These are phyloP conservation scores for Chalcosyrphus nemorum DNA, from an alignment of 2,888 invertebrate genomes.

Conservation along the genomic window DNA sequence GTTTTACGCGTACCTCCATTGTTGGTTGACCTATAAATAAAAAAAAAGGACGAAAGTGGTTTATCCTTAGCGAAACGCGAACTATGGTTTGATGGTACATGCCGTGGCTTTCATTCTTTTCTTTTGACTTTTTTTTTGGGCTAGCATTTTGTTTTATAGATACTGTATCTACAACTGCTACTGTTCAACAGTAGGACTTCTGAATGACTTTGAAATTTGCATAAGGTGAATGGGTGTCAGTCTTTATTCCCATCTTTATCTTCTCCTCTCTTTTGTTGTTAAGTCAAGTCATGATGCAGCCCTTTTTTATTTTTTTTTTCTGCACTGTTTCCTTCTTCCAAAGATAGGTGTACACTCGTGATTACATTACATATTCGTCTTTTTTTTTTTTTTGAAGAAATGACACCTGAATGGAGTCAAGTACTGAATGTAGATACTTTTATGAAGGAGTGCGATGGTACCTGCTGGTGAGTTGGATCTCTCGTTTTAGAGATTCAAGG, in stretches of 20 bases:
- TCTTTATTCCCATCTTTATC: background rate
- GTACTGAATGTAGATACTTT: slow-evolving; percentile 22
- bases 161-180: slow-evolving; percentile 43
- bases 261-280: slow-evolving; percentile 23
- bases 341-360: slow-evolving; percentile 10
- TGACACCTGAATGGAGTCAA: slow-evolving; percentile 50
- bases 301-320: slow-evolving; percentile 38
- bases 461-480: background rate
- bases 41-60: slow-evolving; percentile 20
- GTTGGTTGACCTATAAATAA: slow-evolving; percentile 22
- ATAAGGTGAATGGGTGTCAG: slow-evolving; percentile 56
- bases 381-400: slow-evolving; percentile 31
- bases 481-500: background rate
- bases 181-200: slow-evolving; percentile 12
- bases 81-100: slow-evolving; percentile 4
- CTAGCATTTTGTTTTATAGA: slow-evolving; percentile 15
- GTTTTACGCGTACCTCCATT: background rate
- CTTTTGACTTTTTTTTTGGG: background rate
- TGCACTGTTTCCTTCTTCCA: slow-evolving; percentile 18
- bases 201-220: slow-evolving; percentile 51
- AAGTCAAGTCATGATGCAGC: slow-evolving; percentile 53
- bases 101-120: slow-evolving; percentile 12
- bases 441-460: background rate
- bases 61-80: background rate
- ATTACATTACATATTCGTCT: slow-evolving; percentile 46